Percentiles rank a stretch among this genome's conserved stretches.
Conservation (phyloP, 2,888 invertebrate species). For the Mesoligia furuncula region DNA sequence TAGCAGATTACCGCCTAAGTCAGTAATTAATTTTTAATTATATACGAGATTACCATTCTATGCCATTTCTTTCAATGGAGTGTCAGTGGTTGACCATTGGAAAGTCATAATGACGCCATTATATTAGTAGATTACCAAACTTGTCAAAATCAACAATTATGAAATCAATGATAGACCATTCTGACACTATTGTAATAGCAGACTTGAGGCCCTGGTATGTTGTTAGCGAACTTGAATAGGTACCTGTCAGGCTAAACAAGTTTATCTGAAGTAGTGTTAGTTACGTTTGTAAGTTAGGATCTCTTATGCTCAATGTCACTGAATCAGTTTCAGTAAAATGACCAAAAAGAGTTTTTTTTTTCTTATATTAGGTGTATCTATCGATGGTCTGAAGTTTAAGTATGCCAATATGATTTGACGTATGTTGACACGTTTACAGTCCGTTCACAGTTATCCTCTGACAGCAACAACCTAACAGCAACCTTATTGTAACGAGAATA, state of each 20-base stretch:
- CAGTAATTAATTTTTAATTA: no score
- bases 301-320: neutral
- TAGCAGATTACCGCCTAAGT: no score
- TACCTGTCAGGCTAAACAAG: neutral
- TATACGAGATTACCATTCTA: no score
- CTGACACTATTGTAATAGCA: no score
- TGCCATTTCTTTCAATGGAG: no score
- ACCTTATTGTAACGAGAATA: neutral
- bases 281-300: neutral
- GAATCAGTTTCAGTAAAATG: neutral
- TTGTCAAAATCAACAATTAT: no score
- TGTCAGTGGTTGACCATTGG: no score
- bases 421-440: neutral
- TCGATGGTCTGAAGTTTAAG: neutral
- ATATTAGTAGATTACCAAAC: no score
- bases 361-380: neutral
- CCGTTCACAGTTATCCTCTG: neutral
- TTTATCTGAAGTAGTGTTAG: neutral
- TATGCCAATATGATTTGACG: neutral
- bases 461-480: neutral
- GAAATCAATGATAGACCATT: no score
- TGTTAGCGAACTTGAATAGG: constrained; percentile 6
- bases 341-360: neutral
- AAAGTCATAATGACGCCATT: no score
- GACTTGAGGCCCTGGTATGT: no score